phyloP scores from a whole-genome alignment of 2,113 vertebrate genomes.

The Ophthalmolycus amberensis region DNA sequence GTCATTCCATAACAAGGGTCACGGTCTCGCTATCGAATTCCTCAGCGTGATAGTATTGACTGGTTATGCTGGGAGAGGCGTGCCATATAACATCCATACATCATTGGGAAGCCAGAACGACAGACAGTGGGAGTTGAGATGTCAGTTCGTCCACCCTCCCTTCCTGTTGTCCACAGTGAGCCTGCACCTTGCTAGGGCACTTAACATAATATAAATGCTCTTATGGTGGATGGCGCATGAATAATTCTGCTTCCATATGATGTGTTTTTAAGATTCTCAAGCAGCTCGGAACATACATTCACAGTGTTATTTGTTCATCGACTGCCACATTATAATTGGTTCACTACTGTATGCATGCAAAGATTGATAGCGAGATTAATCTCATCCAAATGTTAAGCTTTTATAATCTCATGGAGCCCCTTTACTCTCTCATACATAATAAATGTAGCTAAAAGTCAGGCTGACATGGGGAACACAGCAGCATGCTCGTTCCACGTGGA shows the following conservation, averaged over 20 bases:
- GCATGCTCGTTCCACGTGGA: slow-evolving; percentile 22
- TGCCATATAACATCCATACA: slow-evolving; percentile 78
- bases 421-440: slow-evolving; percentile 78
- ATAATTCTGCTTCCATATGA: slow-evolving; percentile 27
- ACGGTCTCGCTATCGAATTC: slow-evolving; percentile 59
- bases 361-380: slow-evolving; percentile 72
- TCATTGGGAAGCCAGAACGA: slow-evolving; percentile 71
- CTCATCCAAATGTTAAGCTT: slow-evolving; percentile 79
- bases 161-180: slow-evolving; percentile 62
- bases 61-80: slow-evolving; percentile 67
- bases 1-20: slow-evolving; percentile 76
- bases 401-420: slow-evolving; percentile 74
- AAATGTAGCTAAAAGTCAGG: slow-evolving; percentile 73
- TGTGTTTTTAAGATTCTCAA: neutral
- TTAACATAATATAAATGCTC: slow-evolving; percentile 35
- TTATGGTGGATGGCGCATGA: neutral
- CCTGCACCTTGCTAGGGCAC: slow-evolving; percentile 4
- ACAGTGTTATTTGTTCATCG: slow-evolving; percentile 50
- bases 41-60: slow-evolving; percentile 66
- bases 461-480: slow-evolving; percentile 45
- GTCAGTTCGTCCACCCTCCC: slow-evolving; percentile 69
- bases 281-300: slow-evolving; percentile 3
- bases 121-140: slow-evolving; percentile 74
- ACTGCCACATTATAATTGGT: slow-evolving; percentile 53
- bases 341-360: slow-evolving; percentile 52